phyloP scores from a whole-genome alignment of 2,113 vertebrate species.

The Aleadryas rufinucha region DNA sequence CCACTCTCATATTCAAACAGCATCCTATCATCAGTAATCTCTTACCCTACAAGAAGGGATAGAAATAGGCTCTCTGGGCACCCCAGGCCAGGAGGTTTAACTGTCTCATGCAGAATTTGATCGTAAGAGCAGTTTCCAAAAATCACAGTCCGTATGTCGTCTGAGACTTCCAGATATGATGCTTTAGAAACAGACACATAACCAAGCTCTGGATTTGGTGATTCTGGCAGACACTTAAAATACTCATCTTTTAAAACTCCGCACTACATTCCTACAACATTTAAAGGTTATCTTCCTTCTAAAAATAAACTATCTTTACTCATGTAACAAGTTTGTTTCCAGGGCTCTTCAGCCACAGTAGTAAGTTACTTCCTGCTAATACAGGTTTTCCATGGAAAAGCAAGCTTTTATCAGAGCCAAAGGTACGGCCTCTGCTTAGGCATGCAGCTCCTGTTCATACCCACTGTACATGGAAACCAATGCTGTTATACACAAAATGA shows the following conservation, averaged over 20 bases:
- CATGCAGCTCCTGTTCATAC: not conserved
- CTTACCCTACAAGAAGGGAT: not conserved
- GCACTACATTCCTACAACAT: not conserved
- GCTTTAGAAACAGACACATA: not conserved
- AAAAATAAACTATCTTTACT: not conserved
- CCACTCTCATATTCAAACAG: not conserved
- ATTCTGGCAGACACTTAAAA: not conserved
- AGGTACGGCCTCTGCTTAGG: not conserved
- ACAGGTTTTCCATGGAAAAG: not conserved
- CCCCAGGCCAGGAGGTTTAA: not conserved
- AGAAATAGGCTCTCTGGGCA: not conserved
- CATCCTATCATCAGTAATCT: not conserved
- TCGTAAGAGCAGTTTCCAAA: not conserved
- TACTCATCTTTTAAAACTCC: not conserved
- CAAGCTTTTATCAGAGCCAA: not conserved
- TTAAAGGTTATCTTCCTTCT: not conserved
- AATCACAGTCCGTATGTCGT: rapidly evolving
- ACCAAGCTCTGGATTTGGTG: not conserved
- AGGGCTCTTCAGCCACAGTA: rapidly evolving
- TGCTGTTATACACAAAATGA: not conserved
- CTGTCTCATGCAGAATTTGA: not conserved
- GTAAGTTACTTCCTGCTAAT: not conserved
- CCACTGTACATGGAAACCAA: not conserved
- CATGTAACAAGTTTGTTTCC: not conserved
- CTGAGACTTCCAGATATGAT: not conserved